Conservation (phyloP, 1,140 invertebrate genomes). For the Melipona quadrifasciata region DNA sequence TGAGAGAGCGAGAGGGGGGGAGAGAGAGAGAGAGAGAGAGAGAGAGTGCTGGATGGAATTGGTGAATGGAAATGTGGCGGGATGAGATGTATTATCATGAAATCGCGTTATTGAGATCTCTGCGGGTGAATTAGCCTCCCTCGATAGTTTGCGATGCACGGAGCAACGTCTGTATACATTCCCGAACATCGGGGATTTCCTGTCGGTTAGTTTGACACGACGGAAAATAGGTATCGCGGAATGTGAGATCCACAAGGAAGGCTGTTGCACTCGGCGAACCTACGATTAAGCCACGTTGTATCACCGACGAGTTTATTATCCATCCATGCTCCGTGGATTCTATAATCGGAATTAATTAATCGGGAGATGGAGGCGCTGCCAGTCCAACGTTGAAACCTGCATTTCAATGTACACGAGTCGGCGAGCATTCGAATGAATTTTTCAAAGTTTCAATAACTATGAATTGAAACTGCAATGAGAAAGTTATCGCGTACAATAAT, state of each 20-base stretch:
- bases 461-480: too few relatives aligned
- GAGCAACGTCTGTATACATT: conserved; percentile 26
- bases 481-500: too few relatives aligned
- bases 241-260: conserved; percentile 32
- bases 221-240: conserved; percentile 52
- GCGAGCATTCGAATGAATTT: not conserved
- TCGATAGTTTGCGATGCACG: conserved; percentile 47
- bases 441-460: not conserved
- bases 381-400: not conserved
- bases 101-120: conserved; percentile 79
- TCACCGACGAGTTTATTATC: conserved; percentile 10
- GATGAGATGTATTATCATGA: conserved; percentile 63
- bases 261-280: not conserved
- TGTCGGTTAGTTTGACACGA: conserved; percentile 51
- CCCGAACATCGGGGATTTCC: conserved; percentile 46
- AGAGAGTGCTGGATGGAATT: not conserved
- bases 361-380: too few relatives aligned
- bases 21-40: not conserved
- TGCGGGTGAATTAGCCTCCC: conserved; percentile 75
- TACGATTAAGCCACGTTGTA: conserved; percentile 10
- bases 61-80: conserved; percentile 37
- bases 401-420: too few relatives aligned
- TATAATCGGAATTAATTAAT: not conserved
- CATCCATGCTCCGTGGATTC: not conserved
- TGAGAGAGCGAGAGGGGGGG: not conserved